Conservation (phyloP, 2,888 invertebrate genomes). For the Stenurella melanura region DNA sequence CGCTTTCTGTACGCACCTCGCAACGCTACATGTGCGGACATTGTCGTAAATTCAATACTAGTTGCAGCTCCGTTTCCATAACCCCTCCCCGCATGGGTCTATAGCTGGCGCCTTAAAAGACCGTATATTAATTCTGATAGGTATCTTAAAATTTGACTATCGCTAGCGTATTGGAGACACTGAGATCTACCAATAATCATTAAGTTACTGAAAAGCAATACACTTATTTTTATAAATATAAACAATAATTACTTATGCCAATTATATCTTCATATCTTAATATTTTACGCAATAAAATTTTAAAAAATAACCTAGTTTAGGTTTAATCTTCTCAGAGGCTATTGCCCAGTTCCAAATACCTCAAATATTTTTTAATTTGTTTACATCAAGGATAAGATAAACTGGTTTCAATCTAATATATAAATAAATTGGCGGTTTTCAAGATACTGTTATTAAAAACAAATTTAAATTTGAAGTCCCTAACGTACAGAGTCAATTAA, state of each 20-base stretch:
- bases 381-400: constrained; percentile 3
- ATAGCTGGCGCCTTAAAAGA: no score
- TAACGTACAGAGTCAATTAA: background rate
- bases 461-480: background rate
- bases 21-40: no score
- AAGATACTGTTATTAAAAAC: background rate
- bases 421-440: background rate
- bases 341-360: background rate
- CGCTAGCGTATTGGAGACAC: no score
- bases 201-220: no score
- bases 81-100: no score
- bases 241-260: background rate
- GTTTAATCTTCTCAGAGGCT: background rate
- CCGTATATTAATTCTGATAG: no score
- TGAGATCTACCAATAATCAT: no score
- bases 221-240: background rate
- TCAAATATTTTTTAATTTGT: constrained; percentile 2
- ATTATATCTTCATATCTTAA: background rate
- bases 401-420: background rate
- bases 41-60: no score
- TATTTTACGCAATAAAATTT: background rate
- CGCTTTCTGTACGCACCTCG: no score
- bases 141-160: no score
- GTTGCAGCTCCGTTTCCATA: no score
- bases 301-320: background rate